Evolutionary conservation across 92 coral and sea anemone species (phyloP).

Genomic region (Desmophyllum pertusum): DNA sequence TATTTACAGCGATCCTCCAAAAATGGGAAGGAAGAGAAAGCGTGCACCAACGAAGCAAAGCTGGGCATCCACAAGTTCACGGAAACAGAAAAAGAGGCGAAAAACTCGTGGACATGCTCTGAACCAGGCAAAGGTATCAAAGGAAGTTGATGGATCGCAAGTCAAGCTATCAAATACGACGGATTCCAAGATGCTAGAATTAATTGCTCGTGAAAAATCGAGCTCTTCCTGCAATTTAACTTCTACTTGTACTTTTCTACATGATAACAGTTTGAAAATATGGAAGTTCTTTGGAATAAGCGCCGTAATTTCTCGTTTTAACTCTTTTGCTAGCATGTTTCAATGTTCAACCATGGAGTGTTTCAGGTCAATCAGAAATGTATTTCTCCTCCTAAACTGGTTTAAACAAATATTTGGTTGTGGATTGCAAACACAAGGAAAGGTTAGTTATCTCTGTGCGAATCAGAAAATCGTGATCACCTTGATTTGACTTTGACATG

Average conservation of each 20-base stretch:
- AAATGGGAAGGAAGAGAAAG: slow-evolving; percentile 36
- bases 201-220: neutral
- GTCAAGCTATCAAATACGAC: neutral
- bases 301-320: slow-evolving; percentile 1
- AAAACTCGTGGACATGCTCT: slow-evolving; percentile 20
- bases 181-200: neutral
- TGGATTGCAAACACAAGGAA: slow-evolving; percentile 33
- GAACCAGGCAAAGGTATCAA: neutral
- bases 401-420: slow-evolving; percentile 33
- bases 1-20: neutral
- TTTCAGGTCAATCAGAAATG: slow-evolving; percentile 27
- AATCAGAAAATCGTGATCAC: too few relatives aligned
- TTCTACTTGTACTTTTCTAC: neutral
- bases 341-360: slow-evolving; percentile 4
- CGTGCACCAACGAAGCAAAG: slow-evolving; percentile 8
- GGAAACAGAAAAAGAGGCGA: slow-evolving; percentile 29
- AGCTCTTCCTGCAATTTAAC: neutral
- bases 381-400: slow-evolving; percentile 33
- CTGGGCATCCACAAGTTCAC: slow-evolving; percentile 4
- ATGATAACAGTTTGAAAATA: neutral
- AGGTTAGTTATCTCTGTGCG: too few relatives aligned
- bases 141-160: neutral
- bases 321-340: neutral
- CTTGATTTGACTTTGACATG: too few relatives aligned
- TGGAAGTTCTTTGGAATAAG: neutral